These are phyloP conservation scores for Collichthys lucidus DNA, from an alignment of 2,113 vertebrate genomes.

Conservation along the genomic window DNA sequence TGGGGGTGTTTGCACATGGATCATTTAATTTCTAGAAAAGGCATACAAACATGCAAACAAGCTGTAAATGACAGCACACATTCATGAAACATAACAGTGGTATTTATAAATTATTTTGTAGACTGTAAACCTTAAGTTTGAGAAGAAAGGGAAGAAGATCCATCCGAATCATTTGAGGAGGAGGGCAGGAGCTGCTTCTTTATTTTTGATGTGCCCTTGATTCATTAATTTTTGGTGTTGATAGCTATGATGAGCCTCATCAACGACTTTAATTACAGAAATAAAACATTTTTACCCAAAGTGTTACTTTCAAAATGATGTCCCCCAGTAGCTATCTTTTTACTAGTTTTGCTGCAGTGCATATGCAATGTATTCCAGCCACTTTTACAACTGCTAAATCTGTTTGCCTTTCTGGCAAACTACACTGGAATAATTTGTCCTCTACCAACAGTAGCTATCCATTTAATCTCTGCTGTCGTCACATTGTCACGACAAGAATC, in stretches of 20 bases:
- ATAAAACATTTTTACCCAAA: conserved; percentile 4
- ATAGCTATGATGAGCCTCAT: conserved; percentile 45
- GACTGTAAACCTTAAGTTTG: conserved; percentile 1
- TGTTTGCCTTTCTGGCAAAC: conserved; percentile 11
- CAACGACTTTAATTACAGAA: conserved; percentile 49
- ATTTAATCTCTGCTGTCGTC: conserved; percentile 42
- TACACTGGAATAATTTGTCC: conserved; percentile 14
- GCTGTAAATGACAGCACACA: background rate
- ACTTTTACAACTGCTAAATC: background rate
- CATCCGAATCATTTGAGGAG: conserved; percentile 20
- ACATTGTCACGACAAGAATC: conserved; percentile 16
- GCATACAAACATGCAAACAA: conserved; percentile 8
- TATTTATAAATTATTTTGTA: background rate
- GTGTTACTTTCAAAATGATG: background rate
- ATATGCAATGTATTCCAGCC: background rate
- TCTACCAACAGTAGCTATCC: conserved; percentile 24
- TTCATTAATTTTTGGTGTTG: conserved; percentile 45
- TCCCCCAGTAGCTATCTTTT: background rate
- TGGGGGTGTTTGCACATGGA: conserved; percentile 26
- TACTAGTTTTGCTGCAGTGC: conserved; percentile 2
- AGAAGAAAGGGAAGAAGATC: too few relatives aligned
- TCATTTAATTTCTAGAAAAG: conserved; percentile 19
- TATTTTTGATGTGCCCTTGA: conserved; percentile 37
- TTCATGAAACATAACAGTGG: background rate
- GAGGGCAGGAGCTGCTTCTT: background rate